Percentiles rank a stretch among this genome's conserved stretches.
Conservation (phyloP, 2,888 invertebrate species). For the Dryococelus australis region DNA sequence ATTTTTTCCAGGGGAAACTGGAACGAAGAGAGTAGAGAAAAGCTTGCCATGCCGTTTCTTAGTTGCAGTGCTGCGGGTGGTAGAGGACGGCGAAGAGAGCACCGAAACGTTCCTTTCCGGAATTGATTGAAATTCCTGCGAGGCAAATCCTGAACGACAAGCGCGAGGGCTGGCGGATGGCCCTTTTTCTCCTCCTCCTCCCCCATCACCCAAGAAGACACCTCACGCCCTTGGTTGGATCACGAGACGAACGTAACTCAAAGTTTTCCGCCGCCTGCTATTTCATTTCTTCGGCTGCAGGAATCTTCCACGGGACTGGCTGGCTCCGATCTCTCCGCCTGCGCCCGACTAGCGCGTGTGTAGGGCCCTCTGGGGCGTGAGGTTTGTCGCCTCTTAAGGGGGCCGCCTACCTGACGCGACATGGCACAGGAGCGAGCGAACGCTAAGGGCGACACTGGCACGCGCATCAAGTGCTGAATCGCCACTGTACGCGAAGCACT, state of each 20-base stretch:
- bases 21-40: too few species aligned
- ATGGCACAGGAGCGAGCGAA: too few species aligned
- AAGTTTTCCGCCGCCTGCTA: conserved; percentile 22
- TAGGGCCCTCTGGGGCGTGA: background rate
- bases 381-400: background rate
- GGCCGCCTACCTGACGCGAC: too few species aligned
- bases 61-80: background rate
- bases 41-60: background rate
- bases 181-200: conserved; percentile 29
- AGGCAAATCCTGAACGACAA: conserved; percentile 37
- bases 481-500: too few species aligned
- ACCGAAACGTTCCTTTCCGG: conserved; percentile 11
- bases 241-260: conserved; percentile 31
- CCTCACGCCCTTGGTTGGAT: conserved; percentile 19
- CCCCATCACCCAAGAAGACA: too few species aligned
- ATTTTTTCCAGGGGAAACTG: too few species aligned
- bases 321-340: background rate
- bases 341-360: background rate
- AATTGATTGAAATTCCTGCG: conserved; percentile 43
- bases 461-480: too few species aligned
- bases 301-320: background rate
- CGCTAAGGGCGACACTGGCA: too few species aligned
- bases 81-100: background rate
- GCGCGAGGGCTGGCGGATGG: conserved; percentile 3
- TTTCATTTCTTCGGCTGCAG: conserved; percentile 27